Conservation (phyloP, 2,113 vertebrate genomes). For the Mola mola region DNA sequence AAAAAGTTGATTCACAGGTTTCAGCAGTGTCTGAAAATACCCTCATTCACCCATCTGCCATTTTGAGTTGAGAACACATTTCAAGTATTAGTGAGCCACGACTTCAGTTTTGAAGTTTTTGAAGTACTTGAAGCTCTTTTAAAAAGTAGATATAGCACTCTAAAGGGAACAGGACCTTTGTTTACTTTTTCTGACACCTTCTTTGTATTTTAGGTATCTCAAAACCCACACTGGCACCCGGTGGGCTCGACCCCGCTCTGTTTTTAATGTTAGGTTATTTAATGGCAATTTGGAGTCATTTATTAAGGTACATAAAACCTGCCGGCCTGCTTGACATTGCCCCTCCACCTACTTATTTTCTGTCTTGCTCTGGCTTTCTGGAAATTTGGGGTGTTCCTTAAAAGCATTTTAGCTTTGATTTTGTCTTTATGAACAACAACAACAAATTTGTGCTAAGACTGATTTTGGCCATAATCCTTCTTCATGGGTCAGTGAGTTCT, state of each 20-base stretch:
- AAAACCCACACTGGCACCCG: conserved; percentile 91
- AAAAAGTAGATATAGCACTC: neutral
- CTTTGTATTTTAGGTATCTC: conserved; percentile 92
- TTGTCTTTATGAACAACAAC: conserved; percentile 28
- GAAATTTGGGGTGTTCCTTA: conserved; percentile 57
- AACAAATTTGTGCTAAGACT: conserved; percentile 78
- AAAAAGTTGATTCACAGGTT: conserved; percentile 20
- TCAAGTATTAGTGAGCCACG: conserved; percentile 15
- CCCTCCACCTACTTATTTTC: conserved; percentile 81
- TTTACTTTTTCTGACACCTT: conserved; percentile 61
- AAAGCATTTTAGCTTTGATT: conserved; percentile 54
- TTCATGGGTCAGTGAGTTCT: conserved; percentile 80
- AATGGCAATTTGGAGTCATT: conserved; percentile 96
- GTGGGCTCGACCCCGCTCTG: conserved; percentile 90
- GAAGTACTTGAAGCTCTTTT: conserved; percentile 1
- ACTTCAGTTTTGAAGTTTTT: conserved; percentile 15
- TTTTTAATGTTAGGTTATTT: conserved; percentile 96
- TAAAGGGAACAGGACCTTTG: no score
- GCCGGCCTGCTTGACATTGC: conserved; percentile 71
- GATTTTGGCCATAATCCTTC: conserved; percentile 48
- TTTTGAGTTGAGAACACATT: conserved; percentile 13
- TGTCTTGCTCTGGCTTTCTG: conserved; percentile 65
- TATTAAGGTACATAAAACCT: conserved; percentile 89
- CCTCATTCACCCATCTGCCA: conserved; percentile 12
- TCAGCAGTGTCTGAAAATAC: conserved; percentile 21